Conservation (phyloP, 2,113 vertebrate species). For the Prunella fulvescens region DNA sequence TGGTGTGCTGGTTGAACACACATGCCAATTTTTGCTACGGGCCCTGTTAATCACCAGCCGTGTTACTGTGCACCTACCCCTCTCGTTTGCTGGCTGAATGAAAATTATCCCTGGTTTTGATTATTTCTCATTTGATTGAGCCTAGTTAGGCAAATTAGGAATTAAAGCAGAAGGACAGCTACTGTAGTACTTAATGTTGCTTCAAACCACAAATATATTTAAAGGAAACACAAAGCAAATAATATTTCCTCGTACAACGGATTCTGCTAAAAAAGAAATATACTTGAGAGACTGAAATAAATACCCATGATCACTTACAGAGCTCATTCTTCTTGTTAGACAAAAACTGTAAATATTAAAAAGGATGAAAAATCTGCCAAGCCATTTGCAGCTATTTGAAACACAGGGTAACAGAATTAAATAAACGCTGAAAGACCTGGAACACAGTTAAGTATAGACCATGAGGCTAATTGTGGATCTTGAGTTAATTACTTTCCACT, state of each 20-base stretch:
- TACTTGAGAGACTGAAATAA: conserved; percentile 39
- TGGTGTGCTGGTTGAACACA: neutral
- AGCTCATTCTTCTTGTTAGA: conserved; percentile 44
- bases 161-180: conserved; percentile 35
- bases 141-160: conserved; percentile 26
- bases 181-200: conserved; percentile 23
- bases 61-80: neutral
- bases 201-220: conserved; percentile 12
- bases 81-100: conserved; percentile 31
- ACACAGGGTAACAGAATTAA: conserved; percentile 67
- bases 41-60: conserved; percentile 11
- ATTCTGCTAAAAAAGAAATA: neutral
- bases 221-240: conserved; percentile 20
- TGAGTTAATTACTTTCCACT: conserved; percentile 77
- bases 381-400: conserved; percentile 66
- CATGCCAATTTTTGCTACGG: conserved; percentile 7
- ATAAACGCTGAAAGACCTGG: conserved; percentile 67
- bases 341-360: conserved; percentile 58
- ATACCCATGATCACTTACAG: conserved; percentile 58
- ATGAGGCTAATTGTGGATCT: conserved; percentile 75
- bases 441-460: conserved; percentile 68
- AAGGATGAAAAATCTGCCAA: conserved; percentile 59
- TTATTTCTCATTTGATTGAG: conserved; percentile 32
- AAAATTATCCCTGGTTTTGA: conserved; percentile 16
- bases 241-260: neutral